phyloP scores from a whole-genome alignment of 2,888 invertebrate genomes.

The Agrotis puta region DNA sequence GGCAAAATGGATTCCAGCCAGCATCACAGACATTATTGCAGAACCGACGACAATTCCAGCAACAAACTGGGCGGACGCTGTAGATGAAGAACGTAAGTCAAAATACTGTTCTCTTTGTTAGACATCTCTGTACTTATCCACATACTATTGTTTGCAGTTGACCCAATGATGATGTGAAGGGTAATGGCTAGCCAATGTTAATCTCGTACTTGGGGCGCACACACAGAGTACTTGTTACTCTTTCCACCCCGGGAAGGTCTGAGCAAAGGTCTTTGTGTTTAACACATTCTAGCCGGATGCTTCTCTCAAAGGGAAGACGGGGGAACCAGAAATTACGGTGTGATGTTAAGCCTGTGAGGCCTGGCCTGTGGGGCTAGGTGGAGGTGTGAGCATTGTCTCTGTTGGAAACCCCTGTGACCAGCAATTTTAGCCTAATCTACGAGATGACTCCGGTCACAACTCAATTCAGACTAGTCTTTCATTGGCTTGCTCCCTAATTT shows the following conservation, averaged over 20 bases:
- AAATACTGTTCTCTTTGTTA: constrained; percentile 20
- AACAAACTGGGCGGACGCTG: constrained; percentile 95
- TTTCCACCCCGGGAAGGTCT: constrained; percentile 95
- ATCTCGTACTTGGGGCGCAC: constrained; percentile 95
- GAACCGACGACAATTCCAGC: constrained; percentile 92
- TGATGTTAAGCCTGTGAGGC: constrained; percentile 89
- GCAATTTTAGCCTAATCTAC: constrained; percentile 95
- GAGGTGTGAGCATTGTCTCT: constrained; percentile 84
- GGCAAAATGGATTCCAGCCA: constrained; percentile 95
- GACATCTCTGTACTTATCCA: background rate
- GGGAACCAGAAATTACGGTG: constrained; percentile 94
- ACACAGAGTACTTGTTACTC: constrained; percentile 92
- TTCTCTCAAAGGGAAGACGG: constrained; percentile 92
- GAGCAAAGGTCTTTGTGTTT: constrained; percentile 92
- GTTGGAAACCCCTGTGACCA: constrained; percentile 94
- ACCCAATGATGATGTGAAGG: constrained; percentile 88
- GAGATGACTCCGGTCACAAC: constrained; percentile 93
- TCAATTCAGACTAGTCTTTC: constrained; percentile 97
- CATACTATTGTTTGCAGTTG: constrained; percentile 9
- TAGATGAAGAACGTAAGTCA: constrained; percentile 94
- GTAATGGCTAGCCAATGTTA: constrained; percentile 92
- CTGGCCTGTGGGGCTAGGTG: constrained; percentile 83
- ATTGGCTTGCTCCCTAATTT: constrained; percentile 90
- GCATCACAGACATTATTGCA: constrained; percentile 95
- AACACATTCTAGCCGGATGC: constrained; percentile 93